A percentile compares a stretch with the other conserved stretches of the same genome.
Conservation (phyloP, 2,797 vertebrate genomes). For the Agapornis canus region DNA sequence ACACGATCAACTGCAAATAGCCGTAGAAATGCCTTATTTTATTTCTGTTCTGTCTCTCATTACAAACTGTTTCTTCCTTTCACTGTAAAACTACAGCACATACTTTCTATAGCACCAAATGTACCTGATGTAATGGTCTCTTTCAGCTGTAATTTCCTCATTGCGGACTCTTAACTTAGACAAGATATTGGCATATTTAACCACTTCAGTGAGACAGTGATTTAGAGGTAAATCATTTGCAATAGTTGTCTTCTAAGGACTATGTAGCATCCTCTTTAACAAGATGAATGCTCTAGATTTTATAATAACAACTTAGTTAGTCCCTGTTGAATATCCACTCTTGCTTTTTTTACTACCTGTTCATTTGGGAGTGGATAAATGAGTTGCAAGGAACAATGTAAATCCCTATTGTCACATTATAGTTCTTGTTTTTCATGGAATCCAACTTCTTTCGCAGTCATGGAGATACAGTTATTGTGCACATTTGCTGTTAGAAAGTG, state of each 20-base stretch:
- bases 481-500: background rate
- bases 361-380: background rate
- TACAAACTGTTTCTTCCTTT: background rate
- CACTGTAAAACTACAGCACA: background rate
- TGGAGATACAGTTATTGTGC: background rate
- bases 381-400: background rate
- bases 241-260: background rate
- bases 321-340: background rate
- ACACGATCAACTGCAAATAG: background rate
- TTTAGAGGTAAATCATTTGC: background rate
- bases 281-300: background rate
- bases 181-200: background rate
- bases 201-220: background rate
- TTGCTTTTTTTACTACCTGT: background rate
- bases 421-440: background rate
- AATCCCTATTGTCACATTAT: background rate
- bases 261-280: background rate
- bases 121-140: background rate
- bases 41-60: background rate
- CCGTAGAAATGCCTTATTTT: background rate
- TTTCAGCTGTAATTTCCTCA: background rate
- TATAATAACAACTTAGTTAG: background rate
- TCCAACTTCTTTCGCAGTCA: background rate
- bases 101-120: background rate
- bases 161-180: background rate